These are phyloP conservation scores for Dendrolimus kikuchii DNA, from an alignment of 1,140 invertebrate genomes.

Conservation along the genomic window DNA sequence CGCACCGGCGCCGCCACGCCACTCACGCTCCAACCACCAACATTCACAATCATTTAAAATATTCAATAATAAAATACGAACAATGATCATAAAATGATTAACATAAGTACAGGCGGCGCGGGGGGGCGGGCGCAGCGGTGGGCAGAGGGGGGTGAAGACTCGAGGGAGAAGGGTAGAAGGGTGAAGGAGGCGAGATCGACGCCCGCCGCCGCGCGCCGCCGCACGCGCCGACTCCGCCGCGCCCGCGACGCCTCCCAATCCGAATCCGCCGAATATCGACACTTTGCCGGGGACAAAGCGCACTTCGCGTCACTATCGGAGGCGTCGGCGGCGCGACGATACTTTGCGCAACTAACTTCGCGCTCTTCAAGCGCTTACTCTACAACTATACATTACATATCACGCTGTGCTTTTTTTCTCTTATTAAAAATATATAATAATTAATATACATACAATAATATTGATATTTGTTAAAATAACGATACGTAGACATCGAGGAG, in stretches of 20 bases:
- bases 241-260: constrained; percentile 10
- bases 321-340: constrained; percentile 17
- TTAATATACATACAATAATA: constrained; percentile 69
- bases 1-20: constrained; percentile 51
- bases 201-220: constrained; percentile 30
- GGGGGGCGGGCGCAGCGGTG: constrained; percentile 37
- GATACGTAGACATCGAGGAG: constrained; percentile 66
- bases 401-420: constrained; percentile 67
- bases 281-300: constrained; percentile 39
- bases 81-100: constrained; percentile 37
- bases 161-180: constrained; percentile 8
- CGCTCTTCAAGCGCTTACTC: constrained; percentile 44
- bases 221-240: constrained; percentile 17
- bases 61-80: constrained; percentile 45
- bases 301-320: constrained; percentile 29
- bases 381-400: constrained; percentile 69
- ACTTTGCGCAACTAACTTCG: constrained; percentile 18
- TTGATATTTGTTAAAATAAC: constrained; percentile 70
- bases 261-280: constrained; percentile 21
- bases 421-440: constrained; percentile 69
- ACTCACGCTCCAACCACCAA: constrained; percentile 34
- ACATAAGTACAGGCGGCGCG: constrained; percentile 37
- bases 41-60: constrained; percentile 29
- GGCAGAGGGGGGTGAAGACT: constrained; percentile 14
- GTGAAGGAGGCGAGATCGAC: constrained; percentile 22